Base-by-base conservation (phyloP, 2,113 vertebrate species). In the Halcyon malimbica region DNA sequence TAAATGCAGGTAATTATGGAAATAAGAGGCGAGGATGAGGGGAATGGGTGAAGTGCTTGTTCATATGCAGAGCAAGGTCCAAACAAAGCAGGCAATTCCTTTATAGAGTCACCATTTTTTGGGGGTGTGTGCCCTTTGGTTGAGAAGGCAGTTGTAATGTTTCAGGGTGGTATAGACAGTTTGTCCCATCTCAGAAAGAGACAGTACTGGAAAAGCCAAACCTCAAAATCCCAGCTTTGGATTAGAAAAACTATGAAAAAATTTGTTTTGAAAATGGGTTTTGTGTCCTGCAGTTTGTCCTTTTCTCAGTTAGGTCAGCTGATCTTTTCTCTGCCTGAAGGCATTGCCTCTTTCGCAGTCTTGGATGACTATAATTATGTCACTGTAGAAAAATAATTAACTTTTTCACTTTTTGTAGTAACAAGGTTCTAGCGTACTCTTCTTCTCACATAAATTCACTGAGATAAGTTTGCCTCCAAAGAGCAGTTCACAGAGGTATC, bases 1-100 rank as follows among this genome's bases (percentile, higher is more conserved):
- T 78, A 94, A 94, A 64, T 57, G 62, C 77, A 90, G 68, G 65
- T 84, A 87, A 89, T 94, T 93, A 78, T 68, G 85, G 79, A 78
- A 92, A 90, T 64, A 75, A 81, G 80, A 83, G 73, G 73, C 48
- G 54, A 33, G 80, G 74, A 11, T 4, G 46, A 54, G 56, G 60
- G 76, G 42, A 78, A 50, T 31, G 87, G 76, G n/a, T 78, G 79
- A 93, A 46, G 71, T 67, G 46, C 51, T 87, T 76, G 83, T 67
- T 88, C 71, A 59, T 33, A 26, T 57, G 71, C 82, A 77, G 82
- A 94, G 56, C 70, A 77, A 93, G 70, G 37, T 59, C 41, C 50
- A 83, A 7, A 63, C 42, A 87, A 87, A 94, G 67, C 39, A 65
- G 15, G 48, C 18, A 57, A 39, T 56, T 93, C 33, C n/a, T 82